phyloP scores from a whole-genome alignment of 2,797 vertebrate species.

The Urosaurus nigricauda region DNA sequence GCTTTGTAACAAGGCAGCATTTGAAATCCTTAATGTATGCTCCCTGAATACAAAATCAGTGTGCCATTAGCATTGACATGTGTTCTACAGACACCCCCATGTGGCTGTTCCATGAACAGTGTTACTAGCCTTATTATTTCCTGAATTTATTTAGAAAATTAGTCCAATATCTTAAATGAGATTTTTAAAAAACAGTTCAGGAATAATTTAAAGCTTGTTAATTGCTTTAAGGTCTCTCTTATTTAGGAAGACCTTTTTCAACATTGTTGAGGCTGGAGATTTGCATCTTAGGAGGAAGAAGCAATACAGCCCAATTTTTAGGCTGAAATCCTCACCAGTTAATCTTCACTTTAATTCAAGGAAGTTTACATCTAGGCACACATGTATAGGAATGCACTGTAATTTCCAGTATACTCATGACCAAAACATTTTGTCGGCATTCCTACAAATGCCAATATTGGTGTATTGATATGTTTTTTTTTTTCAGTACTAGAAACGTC shows the following conservation, averaged over 20 bases:
- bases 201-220: constrained; percentile 2
- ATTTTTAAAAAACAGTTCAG: not conserved
- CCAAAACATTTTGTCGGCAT: no score
- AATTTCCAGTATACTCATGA: not conserved
- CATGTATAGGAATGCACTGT: not conserved
- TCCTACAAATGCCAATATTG: no score
- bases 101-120: constrained; percentile 34
- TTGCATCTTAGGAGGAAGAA: not conserved
- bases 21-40: constrained; percentile 34
- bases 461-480: no score
- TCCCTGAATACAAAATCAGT: constrained; percentile 31
- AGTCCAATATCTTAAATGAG: constrained; percentile 2
- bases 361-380: not conserved
- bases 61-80: not conserved
- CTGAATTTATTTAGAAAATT: not conserved
- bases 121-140: constrained; percentile 9
- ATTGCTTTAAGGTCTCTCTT: not conserved
- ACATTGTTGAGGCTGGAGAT: not conserved
- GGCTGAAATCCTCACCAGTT: not conserved
- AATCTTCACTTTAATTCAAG: not conserved
- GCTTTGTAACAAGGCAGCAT: constrained; percentile 34
- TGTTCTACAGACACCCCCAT: constrained; percentile 29
- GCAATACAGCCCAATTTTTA: not conserved
- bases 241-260: not conserved
- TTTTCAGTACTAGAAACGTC: no score